Evolutionary conservation across 2,113 vertebrate genomes (phyloP).

Genomic region (Urocitellus parryii): DNA sequence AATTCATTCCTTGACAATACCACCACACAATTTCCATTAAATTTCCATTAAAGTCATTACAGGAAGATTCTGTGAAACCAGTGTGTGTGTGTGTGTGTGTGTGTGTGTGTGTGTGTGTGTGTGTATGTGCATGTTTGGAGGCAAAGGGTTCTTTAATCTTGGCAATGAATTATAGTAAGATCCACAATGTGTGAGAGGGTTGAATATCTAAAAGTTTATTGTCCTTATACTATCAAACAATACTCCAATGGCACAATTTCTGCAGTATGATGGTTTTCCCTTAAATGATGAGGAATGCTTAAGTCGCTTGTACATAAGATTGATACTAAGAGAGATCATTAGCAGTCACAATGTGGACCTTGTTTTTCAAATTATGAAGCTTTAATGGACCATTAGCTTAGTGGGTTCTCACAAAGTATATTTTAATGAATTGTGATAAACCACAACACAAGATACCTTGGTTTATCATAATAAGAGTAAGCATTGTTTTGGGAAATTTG

Average conservation of each 20-base stretch:
- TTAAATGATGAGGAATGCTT: background rate
- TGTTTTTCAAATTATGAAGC: background rate
- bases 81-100: background rate
- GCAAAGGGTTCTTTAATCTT: background rate
- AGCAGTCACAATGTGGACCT: background rate
- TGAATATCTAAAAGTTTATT: background rate
- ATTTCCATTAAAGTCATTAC: background rate
- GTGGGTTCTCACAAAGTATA: background rate
- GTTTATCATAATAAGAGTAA: background rate
- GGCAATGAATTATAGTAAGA: background rate
- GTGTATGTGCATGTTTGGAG: background rate
- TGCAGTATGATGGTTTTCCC: too few species aligned
- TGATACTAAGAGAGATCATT: background rate
- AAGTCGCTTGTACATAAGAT: background rate
- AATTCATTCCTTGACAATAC: background rate
- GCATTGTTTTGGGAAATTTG: background rate
- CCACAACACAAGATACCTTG: background rate
- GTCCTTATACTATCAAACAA: background rate
- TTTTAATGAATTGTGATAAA: constrained; percentile 8
- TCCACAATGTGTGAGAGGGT: background rate
- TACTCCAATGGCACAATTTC: background rate
- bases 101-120: background rate
- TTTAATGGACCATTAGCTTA: background rate
- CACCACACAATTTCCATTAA: background rate
- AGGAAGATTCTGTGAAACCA: background rate